Evolutionary conservation across 2,797 vertebrate genomes (phyloP).

Genomic region (Nothura maculosa): DNA sequence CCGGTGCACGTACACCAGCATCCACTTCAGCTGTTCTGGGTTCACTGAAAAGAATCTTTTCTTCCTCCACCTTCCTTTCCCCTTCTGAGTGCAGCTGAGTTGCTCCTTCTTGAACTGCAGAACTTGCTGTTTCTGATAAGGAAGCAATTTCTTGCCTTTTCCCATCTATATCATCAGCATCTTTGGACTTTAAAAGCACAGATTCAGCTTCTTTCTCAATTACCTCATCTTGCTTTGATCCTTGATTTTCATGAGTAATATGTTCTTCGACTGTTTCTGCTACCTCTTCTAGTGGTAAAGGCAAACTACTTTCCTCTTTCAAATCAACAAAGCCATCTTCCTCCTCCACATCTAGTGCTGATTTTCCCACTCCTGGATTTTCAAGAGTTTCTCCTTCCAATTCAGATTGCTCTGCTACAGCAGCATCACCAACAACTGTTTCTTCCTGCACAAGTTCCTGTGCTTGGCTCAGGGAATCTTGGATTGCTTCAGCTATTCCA

Average conservation of each 20-base stretch:
- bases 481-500: constrained; percentile 55
- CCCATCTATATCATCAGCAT: background rate
- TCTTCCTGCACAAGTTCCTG: constrained; percentile 21
- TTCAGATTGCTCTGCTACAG: constrained; percentile 23
- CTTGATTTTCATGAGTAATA: constrained; percentile 58
- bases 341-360: constrained; percentile 64
- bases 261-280: constrained; percentile 50
- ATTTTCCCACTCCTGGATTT: constrained; percentile 67
- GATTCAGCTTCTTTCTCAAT: background rate
- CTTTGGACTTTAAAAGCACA: constrained; percentile 21
- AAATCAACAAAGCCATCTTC: constrained; percentile 83
- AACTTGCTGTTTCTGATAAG: constrained; percentile 14
- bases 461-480: constrained; percentile 44
- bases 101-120: background rate
- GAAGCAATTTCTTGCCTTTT: constrained; percentile 1
- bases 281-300: constrained; percentile 60
- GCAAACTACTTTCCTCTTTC: constrained; percentile 71
- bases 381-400: constrained; percentile 56
- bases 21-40: background rate
- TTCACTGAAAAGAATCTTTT: background rate
- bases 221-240: constrained; percentile 26
- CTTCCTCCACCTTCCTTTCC: constrained; percentile 31
- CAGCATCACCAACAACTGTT: constrained; percentile 25
- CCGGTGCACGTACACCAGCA: background rate
- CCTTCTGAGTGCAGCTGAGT: background rate